phyloP scores from a whole-genome alignment of 2,888 invertebrate genomes.

The Molanna angustata region DNA sequence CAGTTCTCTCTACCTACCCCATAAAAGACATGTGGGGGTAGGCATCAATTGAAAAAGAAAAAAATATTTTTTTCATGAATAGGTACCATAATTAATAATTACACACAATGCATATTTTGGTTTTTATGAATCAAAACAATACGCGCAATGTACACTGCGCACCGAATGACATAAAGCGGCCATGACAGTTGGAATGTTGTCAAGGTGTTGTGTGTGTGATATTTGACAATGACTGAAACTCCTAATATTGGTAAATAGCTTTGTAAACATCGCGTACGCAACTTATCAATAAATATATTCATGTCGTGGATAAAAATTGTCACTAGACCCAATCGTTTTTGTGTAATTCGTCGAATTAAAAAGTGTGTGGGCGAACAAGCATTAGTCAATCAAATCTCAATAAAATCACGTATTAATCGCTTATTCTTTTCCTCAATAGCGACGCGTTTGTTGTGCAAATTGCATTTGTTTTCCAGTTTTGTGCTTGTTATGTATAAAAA shows the following conservation, averaged over 20 bases:
- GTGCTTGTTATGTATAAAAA: slow-evolving; percentile 6
- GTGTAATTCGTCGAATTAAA: too few species aligned
- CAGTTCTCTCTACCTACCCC: too few species aligned
- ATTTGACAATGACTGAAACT: slow-evolving; percentile 27
- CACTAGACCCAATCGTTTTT: too few species aligned
- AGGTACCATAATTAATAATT: too few species aligned
- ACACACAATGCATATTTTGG: slow-evolving; percentile 18
- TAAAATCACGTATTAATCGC: too few species aligned
- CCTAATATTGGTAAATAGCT: slow-evolving; percentile 22
- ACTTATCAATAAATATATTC: too few species aligned
- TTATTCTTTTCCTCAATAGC: too few species aligned
- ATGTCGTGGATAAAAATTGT: too few species aligned
- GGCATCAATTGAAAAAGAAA: not conserved
- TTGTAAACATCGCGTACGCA: too few species aligned
- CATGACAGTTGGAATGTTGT: slow-evolving; percentile 30
- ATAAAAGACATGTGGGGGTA: too few species aligned
- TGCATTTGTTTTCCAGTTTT: not conserved
- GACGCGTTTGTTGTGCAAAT: not conserved
- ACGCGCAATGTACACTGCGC: slow-evolving; percentile 23
- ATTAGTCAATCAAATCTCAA: slow-evolving; percentile 30
- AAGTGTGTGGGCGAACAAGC: slow-evolving; percentile 30
- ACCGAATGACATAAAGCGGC: slow-evolving; percentile 28
- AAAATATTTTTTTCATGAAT: too few species aligned
- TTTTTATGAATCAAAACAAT: slow-evolving; percentile 18
- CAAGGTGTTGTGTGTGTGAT: slow-evolving; percentile 24